Evolutionary conservation across 2,113 vertebrate species (phyloP).

Genomic region (Python bivittatus): DNA sequence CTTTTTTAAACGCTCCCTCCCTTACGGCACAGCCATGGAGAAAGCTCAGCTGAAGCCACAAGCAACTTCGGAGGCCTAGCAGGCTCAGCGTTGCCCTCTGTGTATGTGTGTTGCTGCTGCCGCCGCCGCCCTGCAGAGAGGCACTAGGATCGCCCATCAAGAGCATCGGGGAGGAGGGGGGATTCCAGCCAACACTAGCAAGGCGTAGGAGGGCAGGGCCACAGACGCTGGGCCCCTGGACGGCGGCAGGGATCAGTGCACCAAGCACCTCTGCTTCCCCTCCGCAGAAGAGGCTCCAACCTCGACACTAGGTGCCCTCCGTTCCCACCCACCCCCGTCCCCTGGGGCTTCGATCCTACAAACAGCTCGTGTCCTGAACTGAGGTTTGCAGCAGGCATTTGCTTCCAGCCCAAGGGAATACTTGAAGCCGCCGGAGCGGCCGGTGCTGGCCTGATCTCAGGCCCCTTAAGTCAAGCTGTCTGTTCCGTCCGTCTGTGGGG

Average conservation of each 20-base stretch:
- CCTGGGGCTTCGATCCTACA: not conserved
- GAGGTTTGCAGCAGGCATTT: not conserved
- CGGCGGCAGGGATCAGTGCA: constrained; percentile 22
- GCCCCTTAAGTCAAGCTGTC: constrained; percentile 25
- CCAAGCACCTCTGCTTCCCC: not conserved
- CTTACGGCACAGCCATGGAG: constrained; percentile 93
- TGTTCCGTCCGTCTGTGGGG: constrained; percentile 20
- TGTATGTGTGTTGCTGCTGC: constrained; percentile 14
- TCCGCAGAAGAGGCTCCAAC: not conserved
- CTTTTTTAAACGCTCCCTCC: constrained; percentile 91
- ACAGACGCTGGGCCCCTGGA: not conserved
- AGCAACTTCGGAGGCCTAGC: constrained; percentile 88
- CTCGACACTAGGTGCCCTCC: not conserved
- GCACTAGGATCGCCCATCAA: not conserved
- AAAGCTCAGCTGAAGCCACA: constrained; percentile 95
- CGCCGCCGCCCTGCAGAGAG: constrained; percentile 10
- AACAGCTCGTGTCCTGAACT: not conserved
- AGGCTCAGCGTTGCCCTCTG: constrained; percentile 18
- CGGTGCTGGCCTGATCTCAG: constrained; percentile 27
- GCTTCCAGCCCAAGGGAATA: constrained; percentile 28
- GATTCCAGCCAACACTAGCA: constrained; percentile 3
- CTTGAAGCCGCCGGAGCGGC: constrained; percentile 28
- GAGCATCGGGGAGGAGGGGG: not conserved
- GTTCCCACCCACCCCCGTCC: not conserved
- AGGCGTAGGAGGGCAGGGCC: not conserved